A percentile compares a stretch with the other conserved stretches of the same genome.
Conservation (phyloP, 2,797 vertebrate species). For the Siniperca obscura region DNA sequence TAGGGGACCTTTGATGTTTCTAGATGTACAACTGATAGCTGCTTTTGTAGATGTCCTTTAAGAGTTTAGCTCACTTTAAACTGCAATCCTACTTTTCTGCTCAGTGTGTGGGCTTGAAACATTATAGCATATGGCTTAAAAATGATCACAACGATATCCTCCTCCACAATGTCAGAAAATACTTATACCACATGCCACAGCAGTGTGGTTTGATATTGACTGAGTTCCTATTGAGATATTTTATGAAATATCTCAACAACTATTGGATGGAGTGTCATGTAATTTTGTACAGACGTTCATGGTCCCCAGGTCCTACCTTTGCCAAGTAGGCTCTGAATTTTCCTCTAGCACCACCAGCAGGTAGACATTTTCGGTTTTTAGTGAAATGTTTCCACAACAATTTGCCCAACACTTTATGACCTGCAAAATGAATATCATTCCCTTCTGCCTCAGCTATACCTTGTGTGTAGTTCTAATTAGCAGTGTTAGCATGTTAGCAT, state of each 20-base stretch:
- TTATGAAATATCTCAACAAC: no score
- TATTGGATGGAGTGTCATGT: neutral
- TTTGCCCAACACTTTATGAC: neutral
- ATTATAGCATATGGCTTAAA: constrained; percentile 8
- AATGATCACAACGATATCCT: constrained; percentile 21
- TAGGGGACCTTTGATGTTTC: constrained; percentile 47
- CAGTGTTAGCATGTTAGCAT: neutral
- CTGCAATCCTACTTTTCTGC: constrained; percentile 1
- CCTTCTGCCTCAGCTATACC: neutral
- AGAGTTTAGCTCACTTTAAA: constrained; percentile 33
- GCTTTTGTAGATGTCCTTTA: constrained; percentile 46
- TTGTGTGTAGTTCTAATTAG: neutral
- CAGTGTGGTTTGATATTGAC: constrained; percentile 1
- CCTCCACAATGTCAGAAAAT: constrained; percentile 18
- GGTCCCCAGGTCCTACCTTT: neutral
- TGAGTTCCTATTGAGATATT: neutral
- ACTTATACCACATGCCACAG: neutral
- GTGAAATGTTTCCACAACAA: no score
- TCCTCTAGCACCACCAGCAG: no score
- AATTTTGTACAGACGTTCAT: neutral
- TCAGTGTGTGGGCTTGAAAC: constrained; percentile 35
- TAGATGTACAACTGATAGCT: constrained; percentile 18
- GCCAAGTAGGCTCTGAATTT: neutral
- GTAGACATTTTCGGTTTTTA: no score
- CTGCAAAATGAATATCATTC: neutral